Evolutionary conservation across 2,888 invertebrate genomes (phyloP), one percentile per base, ranked within the genome.

Genomic region (Amaurobius ferox): DNA sequence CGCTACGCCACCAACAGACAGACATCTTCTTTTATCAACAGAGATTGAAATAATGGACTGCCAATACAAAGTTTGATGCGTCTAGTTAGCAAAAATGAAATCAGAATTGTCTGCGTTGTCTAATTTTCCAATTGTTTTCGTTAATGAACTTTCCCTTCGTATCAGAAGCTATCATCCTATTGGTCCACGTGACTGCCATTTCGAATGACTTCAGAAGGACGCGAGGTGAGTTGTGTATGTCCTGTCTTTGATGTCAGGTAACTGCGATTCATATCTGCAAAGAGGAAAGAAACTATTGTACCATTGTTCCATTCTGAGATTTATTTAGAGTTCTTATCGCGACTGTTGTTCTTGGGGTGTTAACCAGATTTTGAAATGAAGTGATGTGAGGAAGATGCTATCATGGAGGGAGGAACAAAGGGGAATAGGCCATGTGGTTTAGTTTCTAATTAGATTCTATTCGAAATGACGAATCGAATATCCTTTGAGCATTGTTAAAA

Each of bases 261-360:
- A 23, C 55, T 55, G 55, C 23, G 55, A 55, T 55, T 55, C 55
- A n/a, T 19, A 55, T 55, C 55, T 55, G 19, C 5, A 5, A 16
- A 16, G 44, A 44, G 44, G n/a, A 44, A 23, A 55, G 23, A 55
- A 55, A 23, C 55, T 55, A 55, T 55, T 55, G 55, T 55, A 11
- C 55, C 23, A 55, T 55, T 55, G 55, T 55, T 55, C 23, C 19
- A 55, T 55, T 55, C 5, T 3, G 23, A 55, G 55, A 55, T 55
- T 55, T 55, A 55, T 55, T 55, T 55, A 1, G 55, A 55, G 55
- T 55, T 55, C 55, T 55, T 55, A 55, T 55, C 55, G 19, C 55
- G 16, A 55, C 19, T 11, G 23, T 55, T 55, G 55, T 55, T 55
- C 23, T 0, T 3, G 23, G 55, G 55, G 55, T 55, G 55, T 55